Evolutionary conservation across 2,797 vertebrate genomes (phyloP), one percentile per base, ranked within the genome.

Genomic region (Sylvilagus floridanus): DNA sequence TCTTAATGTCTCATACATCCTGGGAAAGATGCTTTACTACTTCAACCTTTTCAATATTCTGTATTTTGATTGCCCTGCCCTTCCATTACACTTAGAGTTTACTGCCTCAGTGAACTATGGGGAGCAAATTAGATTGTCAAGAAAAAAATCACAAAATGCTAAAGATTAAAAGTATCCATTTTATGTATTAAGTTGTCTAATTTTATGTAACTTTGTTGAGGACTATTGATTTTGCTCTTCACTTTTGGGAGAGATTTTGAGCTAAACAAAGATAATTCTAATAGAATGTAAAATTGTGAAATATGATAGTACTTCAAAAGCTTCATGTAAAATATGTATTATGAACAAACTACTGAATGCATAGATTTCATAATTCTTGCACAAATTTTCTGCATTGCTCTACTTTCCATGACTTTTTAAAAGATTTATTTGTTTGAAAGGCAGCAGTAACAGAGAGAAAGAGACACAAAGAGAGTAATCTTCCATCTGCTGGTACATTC

Each of bases 11-110:
- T 96, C 82, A 76, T 79, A 88, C 81, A 96, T 10, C 94, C 83
- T 93, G 4, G 96, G 77, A 96, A 94, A 98, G 78, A 37, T 95
- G 24, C 78, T 98, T 98, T 98, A 98, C 95, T 97, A 85, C 92
- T 88, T 97, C 96, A 98, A 96, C 86, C 73, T 97, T 97, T 97
- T 94, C 93, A 96, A 60, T 88, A 97, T 94, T 95, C 92, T 54
- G 28, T 75, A 88, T 93, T 94, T 95, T 97, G 87, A 94, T 97
- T 94, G 68, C 10, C 73, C 57, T 96, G 35, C 21, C 37, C 93
- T 97, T 97, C 92, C 22, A 87, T 54, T 97, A 63, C 54, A 92
- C 82, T 89, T 87, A 65, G 0, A 84, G 68, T 97, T 98, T 97
- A 97, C 14, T 96, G 16, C 28, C 54, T 93, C n/a, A 92, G 42